Percentiles rank a stretch among this genome's conserved stretches.
phyloP scores from a whole-genome alignment of 30 jellyfish, hydroid and myxozoan genomes.

The Chironex yamaguchii region DNA sequence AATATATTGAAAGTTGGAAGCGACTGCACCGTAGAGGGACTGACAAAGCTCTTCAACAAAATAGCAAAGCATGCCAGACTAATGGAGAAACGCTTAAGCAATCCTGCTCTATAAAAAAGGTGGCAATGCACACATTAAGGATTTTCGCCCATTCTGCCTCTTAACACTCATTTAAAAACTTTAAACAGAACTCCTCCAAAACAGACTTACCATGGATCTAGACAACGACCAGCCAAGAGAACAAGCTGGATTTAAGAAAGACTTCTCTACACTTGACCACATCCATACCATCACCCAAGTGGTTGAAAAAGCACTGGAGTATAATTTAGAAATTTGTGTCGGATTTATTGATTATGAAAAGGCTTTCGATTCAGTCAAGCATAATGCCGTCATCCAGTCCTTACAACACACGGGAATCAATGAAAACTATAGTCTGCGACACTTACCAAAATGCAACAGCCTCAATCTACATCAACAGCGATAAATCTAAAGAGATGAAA shows the following conservation, averaged over 20 bases:
- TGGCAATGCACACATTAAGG: too few relatives aligned
- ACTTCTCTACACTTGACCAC: constrained; percentile 46
- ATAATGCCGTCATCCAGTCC: background rate
- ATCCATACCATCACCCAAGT: constrained; percentile 16
- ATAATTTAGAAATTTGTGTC: background rate
- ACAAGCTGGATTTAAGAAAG: constrained; percentile 35
- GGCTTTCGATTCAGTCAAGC: constrained; percentile 14
- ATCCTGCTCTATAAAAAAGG: too few relatives aligned
- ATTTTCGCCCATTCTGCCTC: too few relatives aligned
- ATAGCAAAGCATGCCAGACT: too few relatives aligned
- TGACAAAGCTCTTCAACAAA: too few relatives aligned
- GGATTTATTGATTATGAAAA: constrained; percentile 10
- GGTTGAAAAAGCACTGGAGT: constrained; percentile 11
- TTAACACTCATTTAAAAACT: too few relatives aligned
- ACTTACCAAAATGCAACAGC: too few relatives aligned
- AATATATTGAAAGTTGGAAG: too few relatives aligned
- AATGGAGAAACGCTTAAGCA: too few relatives aligned
- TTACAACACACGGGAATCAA: background rate
- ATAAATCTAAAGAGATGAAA: too few relatives aligned
- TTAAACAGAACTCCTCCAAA: background rate
- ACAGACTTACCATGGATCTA: background rate
- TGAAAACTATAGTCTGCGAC: background rate
- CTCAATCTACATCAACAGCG: too few relatives aligned
- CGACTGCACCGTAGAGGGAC: too few relatives aligned
- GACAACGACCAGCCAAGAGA: constrained; percentile 52